phyloP scores from a whole-genome alignment of 1,140 invertebrate genomes.

The Cydia pomonella region DNA sequence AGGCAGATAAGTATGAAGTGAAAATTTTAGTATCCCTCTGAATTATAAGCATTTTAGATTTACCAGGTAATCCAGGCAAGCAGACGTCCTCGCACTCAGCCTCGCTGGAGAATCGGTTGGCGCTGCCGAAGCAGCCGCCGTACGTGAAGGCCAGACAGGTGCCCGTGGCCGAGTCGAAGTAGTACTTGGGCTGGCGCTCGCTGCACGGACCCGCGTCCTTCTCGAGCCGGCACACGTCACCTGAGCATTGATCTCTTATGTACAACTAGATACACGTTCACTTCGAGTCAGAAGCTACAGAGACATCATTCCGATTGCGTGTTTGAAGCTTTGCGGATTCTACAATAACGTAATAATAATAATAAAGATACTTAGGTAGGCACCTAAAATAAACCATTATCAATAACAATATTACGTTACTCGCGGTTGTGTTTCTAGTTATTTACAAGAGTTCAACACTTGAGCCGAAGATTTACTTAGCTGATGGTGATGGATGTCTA shows the following conservation, averaged over 20 bases:
- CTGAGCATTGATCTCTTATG: constrained; percentile 3
- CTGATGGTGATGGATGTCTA: neutral
- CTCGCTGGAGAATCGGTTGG: constrained; percentile 83
- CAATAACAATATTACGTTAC: neutral
- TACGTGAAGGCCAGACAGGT: constrained; percentile 86
- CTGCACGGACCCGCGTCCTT: constrained; percentile 86
- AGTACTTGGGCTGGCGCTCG: constrained; percentile 84
- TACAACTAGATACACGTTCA: neutral
- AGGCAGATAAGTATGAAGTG: too few relatives aligned
- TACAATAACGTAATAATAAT: neutral
- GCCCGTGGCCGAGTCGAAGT: constrained; percentile 82
- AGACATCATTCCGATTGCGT: neutral
- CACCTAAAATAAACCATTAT: neutral
- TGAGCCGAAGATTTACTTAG: neutral
- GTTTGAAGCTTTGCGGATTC: neutral
- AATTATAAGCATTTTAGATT: too few relatives aligned
- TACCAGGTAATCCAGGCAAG: neutral
- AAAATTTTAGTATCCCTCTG: too few relatives aligned
- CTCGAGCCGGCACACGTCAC: constrained; percentile 76
- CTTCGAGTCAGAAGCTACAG: neutral
- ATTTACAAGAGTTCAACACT: constrained; percentile 8
- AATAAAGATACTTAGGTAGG: neutral
- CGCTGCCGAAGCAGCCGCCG: constrained; percentile 91
- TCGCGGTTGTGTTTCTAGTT: constrained; percentile 12
- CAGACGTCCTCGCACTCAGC: constrained; percentile 65